Evolutionary conservation across 2,888 invertebrate genomes (phyloP).

Genomic region (Synanthedon andrenaeformis): DNA sequence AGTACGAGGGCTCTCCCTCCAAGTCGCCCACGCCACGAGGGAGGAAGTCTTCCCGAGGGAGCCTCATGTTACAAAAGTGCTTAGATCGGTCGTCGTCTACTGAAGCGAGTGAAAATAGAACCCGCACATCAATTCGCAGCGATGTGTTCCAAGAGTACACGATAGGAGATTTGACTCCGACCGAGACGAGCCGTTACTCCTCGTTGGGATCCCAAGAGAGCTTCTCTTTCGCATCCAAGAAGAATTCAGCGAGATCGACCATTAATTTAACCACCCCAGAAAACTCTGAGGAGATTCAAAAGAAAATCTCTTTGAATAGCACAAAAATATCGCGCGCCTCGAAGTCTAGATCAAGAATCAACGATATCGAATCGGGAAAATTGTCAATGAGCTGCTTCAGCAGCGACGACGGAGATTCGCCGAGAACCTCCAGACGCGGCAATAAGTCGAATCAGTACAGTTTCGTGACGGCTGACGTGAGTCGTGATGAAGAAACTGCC

Average conservation of each 20-base stretch:
- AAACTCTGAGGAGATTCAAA: constrained; percentile 19
- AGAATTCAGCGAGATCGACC: constrained; percentile 13
- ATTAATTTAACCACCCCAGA: constrained; percentile 26
- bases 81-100: constrained; percentile 11
- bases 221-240: neutral
- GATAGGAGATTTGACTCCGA: constrained; percentile 48
- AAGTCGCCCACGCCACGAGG: constrained; percentile 16
- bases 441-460: neutral
- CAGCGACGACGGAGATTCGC: constrained; percentile 20
- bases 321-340: constrained; percentile 28
- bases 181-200: constrained; percentile 35
- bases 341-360: constrained; percentile 32
- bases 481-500: constrained; percentile 3
- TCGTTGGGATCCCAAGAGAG: constrained; percentile 23
- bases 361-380: constrained; percentile 30
- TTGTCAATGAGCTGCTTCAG: constrained; percentile 11
- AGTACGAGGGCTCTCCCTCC: constrained; percentile 11
- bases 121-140: constrained; percentile 19
- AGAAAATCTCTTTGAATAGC: constrained; percentile 25
- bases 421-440: constrained; percentile 21
- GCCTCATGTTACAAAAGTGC: constrained; percentile 25
- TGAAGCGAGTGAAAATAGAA: constrained; percentile 7
- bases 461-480: neutral
- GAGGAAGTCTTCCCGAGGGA: constrained; percentile 24
- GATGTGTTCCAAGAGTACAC: constrained; percentile 38